Percentiles rank a stretch among this genome's conserved stretches.
These are phyloP conservation scores for Propithecus coquereli DNA, from an alignment of 2,113 vertebrate genomes.

Conservation along the genomic window DNA sequence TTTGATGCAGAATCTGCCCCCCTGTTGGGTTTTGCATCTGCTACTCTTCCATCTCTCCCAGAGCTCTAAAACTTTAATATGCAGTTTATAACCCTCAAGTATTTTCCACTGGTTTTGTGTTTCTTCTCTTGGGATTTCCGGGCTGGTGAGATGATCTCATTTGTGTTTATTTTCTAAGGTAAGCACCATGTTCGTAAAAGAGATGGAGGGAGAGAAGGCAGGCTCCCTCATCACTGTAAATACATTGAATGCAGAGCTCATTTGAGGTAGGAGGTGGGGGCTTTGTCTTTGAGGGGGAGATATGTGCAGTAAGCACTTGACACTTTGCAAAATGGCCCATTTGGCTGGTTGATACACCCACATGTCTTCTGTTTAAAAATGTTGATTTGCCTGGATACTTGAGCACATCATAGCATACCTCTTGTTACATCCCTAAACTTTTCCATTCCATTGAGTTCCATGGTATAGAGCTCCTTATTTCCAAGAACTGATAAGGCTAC, in stretches of 20 bases:
- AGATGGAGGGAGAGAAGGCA: neutral
- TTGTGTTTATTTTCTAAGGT: slow-evolving; percentile 69
- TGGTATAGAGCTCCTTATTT: neutral
- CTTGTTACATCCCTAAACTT: neutral
- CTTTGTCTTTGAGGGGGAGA: slow-evolving; percentile 23
- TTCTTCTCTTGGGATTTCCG: slow-evolving; percentile 66
- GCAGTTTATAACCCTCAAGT: slow-evolving; percentile 78
- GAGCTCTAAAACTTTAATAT: slow-evolving; percentile 83
- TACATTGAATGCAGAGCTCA: slow-evolving; percentile 34
- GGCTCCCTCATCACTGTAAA: neutral
- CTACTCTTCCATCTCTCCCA: slow-evolving; percentile 79
- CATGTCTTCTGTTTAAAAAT: slow-evolving; percentile 31
- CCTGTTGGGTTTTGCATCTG: slow-evolving; percentile 88
- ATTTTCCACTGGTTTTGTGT: slow-evolving; percentile 75
- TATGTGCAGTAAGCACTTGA: slow-evolving; percentile 39
- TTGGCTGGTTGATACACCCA: neutral
- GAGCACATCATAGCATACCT: neutral
- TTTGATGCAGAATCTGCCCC: slow-evolving; percentile 84
- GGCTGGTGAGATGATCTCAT: slow-evolving; percentile 58
- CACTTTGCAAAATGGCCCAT: slow-evolving; percentile 42
- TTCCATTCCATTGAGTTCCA: neutral
- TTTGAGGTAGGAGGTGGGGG: neutral
- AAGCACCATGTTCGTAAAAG: slow-evolving; percentile 14
- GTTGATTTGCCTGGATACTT: slow-evolving; percentile 6
- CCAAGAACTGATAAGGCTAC: neutral